Conservation (phyloP, 1,140 invertebrate genomes). For the Anastrepha ludens region DNA sequence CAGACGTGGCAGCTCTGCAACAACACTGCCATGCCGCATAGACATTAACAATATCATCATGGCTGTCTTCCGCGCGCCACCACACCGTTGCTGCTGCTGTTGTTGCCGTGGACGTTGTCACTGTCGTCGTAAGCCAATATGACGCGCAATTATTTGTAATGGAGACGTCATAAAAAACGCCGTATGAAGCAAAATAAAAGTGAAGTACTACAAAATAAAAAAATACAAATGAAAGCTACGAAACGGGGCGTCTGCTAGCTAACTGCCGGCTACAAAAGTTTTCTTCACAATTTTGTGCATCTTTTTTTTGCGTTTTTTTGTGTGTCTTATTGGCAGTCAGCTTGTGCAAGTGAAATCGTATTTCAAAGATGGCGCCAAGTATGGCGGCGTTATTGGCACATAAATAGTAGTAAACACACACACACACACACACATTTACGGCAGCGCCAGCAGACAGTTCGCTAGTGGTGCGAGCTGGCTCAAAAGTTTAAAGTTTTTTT, state of each 20-base stretch:
- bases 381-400: constrained; percentile 30
- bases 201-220: background rate
- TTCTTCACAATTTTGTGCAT: background rate
- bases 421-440: background rate
- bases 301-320: background rate
- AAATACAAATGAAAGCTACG: background rate
- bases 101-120: constrained; percentile 2
- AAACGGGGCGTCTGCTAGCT: constrained; percentile 4
- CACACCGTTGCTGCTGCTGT: background rate
- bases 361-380: constrained; percentile 51
- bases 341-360: constrained; percentile 41
- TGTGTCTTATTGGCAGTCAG: background rate
- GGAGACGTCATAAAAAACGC: constrained; percentile 64
- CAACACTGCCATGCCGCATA: constrained; percentile 2
- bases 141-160: constrained; percentile 74
- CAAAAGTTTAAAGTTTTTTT: constrained; percentile 31
- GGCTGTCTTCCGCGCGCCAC: background rate
- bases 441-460: background rate
- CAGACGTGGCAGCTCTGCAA: background rate
- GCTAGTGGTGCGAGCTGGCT: background rate
- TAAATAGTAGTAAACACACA: constrained; percentile 12
- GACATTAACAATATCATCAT: background rate
- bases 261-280: background rate
- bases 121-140: constrained; percentile 67
- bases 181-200: background rate